Percentiles rank a stretch among this genome's conserved stretches.
phyloP scores from a whole-genome alignment of 2,888 invertebrate species.

The Agrilus mali region DNA sequence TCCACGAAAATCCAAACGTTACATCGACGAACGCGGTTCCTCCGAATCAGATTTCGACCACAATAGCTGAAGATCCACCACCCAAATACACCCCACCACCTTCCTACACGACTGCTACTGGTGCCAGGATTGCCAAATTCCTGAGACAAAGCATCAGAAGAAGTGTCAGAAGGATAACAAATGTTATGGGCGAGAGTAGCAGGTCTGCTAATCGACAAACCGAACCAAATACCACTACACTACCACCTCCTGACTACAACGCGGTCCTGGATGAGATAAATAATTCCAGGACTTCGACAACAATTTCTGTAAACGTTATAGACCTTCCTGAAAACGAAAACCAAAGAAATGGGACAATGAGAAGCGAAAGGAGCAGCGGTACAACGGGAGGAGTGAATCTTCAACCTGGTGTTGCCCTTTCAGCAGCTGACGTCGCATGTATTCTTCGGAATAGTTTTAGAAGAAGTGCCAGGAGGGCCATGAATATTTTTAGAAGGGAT shows the following conservation, averaged over 20 bases:
- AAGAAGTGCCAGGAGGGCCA: slow-evolving; percentile 32
- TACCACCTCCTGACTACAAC: slow-evolving; percentile 50
- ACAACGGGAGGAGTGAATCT: not conserved
- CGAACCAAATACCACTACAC: slow-evolving; percentile 20
- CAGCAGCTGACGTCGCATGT: slow-evolving; percentile 45
- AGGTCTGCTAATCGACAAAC: slow-evolving; percentile 8
- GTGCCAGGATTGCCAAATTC: slow-evolving; percentile 65
- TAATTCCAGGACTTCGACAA: slow-evolving; percentile 17
- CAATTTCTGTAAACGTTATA: slow-evolving; percentile 8
- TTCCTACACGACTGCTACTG: slow-evolving; percentile 84
- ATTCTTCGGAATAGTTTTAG: slow-evolving; percentile 44
- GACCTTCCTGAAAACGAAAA: slow-evolving; percentile 4
- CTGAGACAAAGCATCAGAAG: slow-evolving; percentile 64
- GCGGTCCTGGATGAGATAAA: slow-evolving; percentile 50
- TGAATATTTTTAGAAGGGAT: slow-evolving; percentile 25
- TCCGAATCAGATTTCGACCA: slow-evolving; percentile 13
- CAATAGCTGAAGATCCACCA: slow-evolving; percentile 56
- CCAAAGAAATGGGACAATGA: slow-evolving; percentile 3
- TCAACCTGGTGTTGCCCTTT: slow-evolving; percentile 30
- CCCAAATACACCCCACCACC: slow-evolving; percentile 92
- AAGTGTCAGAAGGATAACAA: slow-evolving; percentile 58
- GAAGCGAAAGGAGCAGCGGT: not conserved
- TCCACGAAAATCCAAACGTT: slow-evolving; percentile 23
- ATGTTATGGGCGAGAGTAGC: slow-evolving; percentile 38
- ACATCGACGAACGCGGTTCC: slow-evolving; percentile 16